Evolutionary conservation across 2,113 vertebrate species (phyloP).

Genomic region (Macheiramphus alcinus): DNA sequence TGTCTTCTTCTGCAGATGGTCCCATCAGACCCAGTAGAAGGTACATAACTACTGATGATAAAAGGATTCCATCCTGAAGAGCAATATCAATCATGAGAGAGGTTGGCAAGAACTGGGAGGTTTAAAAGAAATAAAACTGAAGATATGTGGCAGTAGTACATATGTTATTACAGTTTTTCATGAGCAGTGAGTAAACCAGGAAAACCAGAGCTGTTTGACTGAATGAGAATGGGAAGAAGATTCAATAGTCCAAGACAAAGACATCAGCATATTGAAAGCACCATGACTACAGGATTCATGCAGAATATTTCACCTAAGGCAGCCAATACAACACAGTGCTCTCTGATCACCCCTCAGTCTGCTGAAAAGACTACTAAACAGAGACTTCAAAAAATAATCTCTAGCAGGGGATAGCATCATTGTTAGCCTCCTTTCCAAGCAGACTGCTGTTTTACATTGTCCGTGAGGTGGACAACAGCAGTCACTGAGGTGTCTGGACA

Average conservation of each 20-base stretch:
- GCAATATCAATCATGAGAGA: neutral
- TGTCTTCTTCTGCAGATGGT: neutral
- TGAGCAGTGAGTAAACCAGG: neutral
- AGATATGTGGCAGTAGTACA: neutral
- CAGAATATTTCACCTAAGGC: slow-evolving; percentile 16
- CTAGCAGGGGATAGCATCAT: neutral
- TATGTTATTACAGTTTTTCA: neutral
- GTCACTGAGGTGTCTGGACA: neutral
- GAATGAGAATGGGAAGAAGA: neutral
- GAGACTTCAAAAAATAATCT: neutral
- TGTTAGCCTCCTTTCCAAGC: neutral
- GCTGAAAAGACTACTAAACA: neutral
- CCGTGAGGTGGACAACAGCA: neutral
- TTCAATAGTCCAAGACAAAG: neutral
- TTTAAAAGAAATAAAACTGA: neutral
- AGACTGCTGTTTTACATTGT: neutral
- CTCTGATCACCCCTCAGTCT: neutral
- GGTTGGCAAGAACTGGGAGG: neutral
- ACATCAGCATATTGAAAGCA: neutral
- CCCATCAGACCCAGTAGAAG: neutral
- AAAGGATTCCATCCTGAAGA: neutral
- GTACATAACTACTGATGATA: neutral
- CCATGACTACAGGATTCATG: neutral
- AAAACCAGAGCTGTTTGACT: neutral
- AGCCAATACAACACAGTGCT: neutral